Base-by-base conservation (phyloP, 2,113 vertebrate genomes). In the Mormyrus iriodes region DNA sequence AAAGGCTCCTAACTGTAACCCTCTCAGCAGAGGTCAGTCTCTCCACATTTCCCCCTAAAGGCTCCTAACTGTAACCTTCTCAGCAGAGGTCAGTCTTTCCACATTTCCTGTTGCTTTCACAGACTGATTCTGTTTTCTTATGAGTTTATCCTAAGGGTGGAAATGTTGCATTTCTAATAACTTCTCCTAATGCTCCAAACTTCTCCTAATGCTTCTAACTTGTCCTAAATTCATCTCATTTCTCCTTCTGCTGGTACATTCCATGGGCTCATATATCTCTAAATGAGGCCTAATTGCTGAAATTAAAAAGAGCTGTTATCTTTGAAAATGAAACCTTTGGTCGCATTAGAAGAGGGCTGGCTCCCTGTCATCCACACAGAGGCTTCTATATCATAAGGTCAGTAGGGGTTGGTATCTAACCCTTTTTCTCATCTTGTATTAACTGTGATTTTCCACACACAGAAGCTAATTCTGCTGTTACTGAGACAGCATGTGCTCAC, bases 11-110 rank as follows among this genome's bases (percentile, higher is more conserved):
- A 27, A 58, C 55, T 7, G 19, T 24, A 99, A 90, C 98, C 98
- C 0, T 99, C 98, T 0, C 98, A 99, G 96, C 98, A 95, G 93
- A 98, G 98, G 98, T 99, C 92, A 91, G 97, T 94, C 17, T 90
- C 73, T 27, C 27, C 52, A 79, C 90, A 39, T 44, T 86, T 90
- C 51, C 88, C 61, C 24, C 85, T 86, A 53, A 42, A 87, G 88
- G 7, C 69, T 55, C 53, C 61, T 65, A 65, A 65, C 10, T n/a
- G 5, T 98, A 65, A 65, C 12, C n/a, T 3, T 31, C 61, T 9
- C n/a, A 13, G 3, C 61, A 31, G n/a, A 69, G 61, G 61, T 31
- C 27, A 69, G n/a, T 31, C 27, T n/a, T 10, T 69, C 3, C 10
- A 27, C n/a, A 31, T 9, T 65, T 31, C 27, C 27, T 69, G n/a